Evolutionary conservation across 2,888 invertebrate genomes (phyloP).

Genomic region (Dynastes grantii): DNA sequence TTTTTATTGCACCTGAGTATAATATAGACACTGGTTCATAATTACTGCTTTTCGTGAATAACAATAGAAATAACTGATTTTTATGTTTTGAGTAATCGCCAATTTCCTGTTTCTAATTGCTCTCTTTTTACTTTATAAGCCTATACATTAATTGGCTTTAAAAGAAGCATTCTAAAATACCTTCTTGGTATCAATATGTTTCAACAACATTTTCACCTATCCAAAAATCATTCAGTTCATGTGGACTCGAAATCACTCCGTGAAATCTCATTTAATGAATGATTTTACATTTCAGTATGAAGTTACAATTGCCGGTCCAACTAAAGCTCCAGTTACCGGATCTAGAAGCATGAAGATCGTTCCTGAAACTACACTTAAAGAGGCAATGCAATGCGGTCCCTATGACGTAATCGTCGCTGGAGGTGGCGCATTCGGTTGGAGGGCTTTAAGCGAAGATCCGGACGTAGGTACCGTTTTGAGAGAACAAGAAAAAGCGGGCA

Average conservation of each 20-base stretch:
- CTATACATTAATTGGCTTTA: too few species aligned
- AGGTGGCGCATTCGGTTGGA: conserved; percentile 56
- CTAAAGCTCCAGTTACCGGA: conserved; percentile 55
- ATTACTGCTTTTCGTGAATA: too few species aligned
- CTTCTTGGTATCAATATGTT: too few species aligned
- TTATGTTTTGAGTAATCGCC: too few species aligned
- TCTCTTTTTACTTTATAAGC: too few species aligned
- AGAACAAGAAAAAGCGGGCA: conserved; percentile 57
- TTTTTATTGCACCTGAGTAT: too few species aligned
- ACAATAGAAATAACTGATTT: too few species aligned
- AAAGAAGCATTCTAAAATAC: too few species aligned
- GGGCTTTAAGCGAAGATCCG: conserved; percentile 53
- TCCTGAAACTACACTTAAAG: conserved; percentile 56
- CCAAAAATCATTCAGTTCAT: background rate
- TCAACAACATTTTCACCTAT: background rate
- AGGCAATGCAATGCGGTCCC: conserved; percentile 56
- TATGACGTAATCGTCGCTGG: conserved; percentile 56
- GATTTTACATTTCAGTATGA: conserved; percentile 38
- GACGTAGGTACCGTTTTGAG: conserved; percentile 56
- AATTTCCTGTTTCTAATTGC: too few species aligned
- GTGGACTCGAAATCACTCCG: too few species aligned
- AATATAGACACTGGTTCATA: too few species aligned
- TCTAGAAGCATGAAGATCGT: conserved; percentile 55
- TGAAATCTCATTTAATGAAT: background rate
- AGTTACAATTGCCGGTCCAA: conserved; percentile 56